phyloP scores from a whole-genome alignment of 2,113 vertebrate genomes.

The Tetrax tetrax region DNA sequence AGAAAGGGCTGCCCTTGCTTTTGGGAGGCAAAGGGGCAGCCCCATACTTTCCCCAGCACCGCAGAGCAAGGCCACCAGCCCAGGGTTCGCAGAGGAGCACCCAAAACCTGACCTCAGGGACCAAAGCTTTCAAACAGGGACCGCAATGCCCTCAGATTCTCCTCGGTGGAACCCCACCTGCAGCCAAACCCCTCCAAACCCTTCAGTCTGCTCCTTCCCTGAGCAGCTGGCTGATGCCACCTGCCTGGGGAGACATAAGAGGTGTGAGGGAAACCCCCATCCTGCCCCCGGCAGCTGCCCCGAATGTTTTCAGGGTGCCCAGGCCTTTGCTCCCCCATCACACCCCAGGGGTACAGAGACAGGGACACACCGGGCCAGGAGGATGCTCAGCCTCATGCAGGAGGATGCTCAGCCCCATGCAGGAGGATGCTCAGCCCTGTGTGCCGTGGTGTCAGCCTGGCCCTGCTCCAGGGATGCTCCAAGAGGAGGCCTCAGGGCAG shows the following conservation, averaged over 20 bases:
- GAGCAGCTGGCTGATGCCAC: accelerated
- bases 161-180: not conserved
- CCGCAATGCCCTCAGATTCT: not conserved
- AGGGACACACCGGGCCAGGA: accelerated
- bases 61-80: not conserved
- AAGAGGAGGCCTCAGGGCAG: not conserved
- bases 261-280: not conserved
- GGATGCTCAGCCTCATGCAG: not conserved
- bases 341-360: not conserved
- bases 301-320: not conserved
- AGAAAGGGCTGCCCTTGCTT: not conserved
- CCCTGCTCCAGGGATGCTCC: accelerated
- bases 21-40: not conserved
- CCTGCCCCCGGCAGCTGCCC: not conserved
- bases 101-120: not conserved
- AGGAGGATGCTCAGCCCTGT: not conserved
- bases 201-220: not conserved
- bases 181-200: not conserved
- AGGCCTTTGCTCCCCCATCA: accelerated
- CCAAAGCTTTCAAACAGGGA: not conserved
- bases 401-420: not conserved
- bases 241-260: accelerated
- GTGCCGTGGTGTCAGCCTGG: not conserved
- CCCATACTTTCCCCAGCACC: not conserved
- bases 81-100: not conserved